These are phyloP conservation scores for Steinernema khuongi DNA, from an alignment of 1,140 invertebrate species.

Conservation along the genomic window DNA sequence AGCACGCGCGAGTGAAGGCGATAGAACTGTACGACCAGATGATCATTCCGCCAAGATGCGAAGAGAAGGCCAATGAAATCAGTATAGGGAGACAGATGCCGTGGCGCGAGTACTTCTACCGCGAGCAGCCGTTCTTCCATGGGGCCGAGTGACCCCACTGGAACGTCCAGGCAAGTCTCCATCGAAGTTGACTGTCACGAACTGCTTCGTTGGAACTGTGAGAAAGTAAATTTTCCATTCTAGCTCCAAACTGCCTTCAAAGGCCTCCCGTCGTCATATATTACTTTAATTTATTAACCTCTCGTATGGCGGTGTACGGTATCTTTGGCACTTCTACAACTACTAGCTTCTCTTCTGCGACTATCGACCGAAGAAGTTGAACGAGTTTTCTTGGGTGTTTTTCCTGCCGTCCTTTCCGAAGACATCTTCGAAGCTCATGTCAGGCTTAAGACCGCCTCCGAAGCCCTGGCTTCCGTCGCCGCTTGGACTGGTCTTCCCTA, in stretches of 20 bases:
- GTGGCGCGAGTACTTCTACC: background rate
- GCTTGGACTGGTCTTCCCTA: background rate
- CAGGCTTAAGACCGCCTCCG: background rate
- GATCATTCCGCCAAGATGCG: background rate
- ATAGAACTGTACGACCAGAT: background rate
- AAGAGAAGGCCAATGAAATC: background rate
- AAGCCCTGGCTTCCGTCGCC: background rate
- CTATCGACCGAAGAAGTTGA: conserved; percentile 9
- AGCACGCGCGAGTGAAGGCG: background rate
- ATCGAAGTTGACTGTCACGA: no score
- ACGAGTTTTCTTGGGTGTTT: background rate
- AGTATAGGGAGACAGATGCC: background rate
- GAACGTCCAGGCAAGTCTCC: no score
- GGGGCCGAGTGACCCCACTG: background rate
- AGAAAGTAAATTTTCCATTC: no score
- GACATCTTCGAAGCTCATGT: background rate
- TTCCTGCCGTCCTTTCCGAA: background rate
- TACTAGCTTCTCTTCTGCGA: background rate
- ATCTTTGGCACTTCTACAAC: background rate
- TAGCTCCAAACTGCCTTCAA: no score
- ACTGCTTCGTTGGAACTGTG: no score
- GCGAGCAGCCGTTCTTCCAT: background rate
- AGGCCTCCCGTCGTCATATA: no score
- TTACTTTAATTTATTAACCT: background rate
- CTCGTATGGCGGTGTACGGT: background rate